Base-by-base conservation (phyloP, 2,888 invertebrate species). In the Acleris literana region DNA sequence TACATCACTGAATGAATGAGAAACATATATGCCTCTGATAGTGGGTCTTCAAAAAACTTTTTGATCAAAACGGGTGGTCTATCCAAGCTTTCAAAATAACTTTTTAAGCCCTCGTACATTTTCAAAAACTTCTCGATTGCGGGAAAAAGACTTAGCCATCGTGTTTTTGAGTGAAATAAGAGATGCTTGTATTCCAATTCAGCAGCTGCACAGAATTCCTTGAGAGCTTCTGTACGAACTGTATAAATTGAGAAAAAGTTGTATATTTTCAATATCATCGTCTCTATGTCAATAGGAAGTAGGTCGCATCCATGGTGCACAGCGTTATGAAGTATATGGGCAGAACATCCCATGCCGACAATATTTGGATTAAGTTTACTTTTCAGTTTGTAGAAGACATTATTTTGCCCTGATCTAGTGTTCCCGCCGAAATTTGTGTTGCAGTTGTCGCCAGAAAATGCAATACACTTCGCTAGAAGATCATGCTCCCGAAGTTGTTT, bases 301-400 rank as follows among this genome's bases (percentile, higher is more conserved):
- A 48, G 60, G 68, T 74, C 73, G 20, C 69, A 64, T 44, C 71
- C 77, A 49, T 70, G 64, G 52, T 74, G 72, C 20, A 72, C 56
- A 9, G 67, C 58, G 68, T 76, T 78, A 60, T 76, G 71, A 25
- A 77, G 48, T 51, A 77, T 69, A 63, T 78, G 74, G 17, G 72
- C 76, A 43, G 70, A 70, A 60, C 76, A 76, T 16, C 74, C 75
- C 53, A 76, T 65, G 29, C 75, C 74, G 59, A 73, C 71, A 33
- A 76, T 64, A 33, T 33, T 33, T 33, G 33, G 9, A 33, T 33
- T 33, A 33, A 33, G 33, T 33, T 33, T 7, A 33, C 33, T 33
- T 33, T 33, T 33, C 11, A 33, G 33, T 33, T 33, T 33, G 33
- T 33, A 33, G 33, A 33, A 33, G 33, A 33, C 33, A 33, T 33